Evolutionary conservation across 37 sponge, comb jelly and placozoan genomes (phyloP).

Genomic region (Halisarca cf. caerulea): DNA sequence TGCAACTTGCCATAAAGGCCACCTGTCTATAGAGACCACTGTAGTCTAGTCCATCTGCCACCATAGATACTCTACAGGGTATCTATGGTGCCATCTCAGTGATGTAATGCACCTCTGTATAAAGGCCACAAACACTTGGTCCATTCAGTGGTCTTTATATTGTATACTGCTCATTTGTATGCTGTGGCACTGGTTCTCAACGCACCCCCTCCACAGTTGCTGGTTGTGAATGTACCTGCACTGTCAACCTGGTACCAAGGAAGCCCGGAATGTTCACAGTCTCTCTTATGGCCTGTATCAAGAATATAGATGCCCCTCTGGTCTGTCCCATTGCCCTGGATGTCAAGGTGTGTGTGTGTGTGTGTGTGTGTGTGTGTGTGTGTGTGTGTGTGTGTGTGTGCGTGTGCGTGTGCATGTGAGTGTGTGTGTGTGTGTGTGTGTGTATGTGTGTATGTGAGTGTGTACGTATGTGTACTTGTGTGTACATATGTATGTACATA

Average conservation of each 20-base stretch:
- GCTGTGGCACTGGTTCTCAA: too few relatives aligned
- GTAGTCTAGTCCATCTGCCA: too few relatives aligned
- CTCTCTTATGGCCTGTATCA: not conserved
- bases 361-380: constrained; percentile 27
- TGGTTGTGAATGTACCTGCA: not conserved
- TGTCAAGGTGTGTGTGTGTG: constrained; percentile 13
- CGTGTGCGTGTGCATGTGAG: too few relatives aligned
- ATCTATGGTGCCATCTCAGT: too few relatives aligned
- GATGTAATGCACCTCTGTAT: too few relatives aligned
- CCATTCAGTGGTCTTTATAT: too few relatives aligned
- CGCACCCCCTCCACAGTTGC: not conserved
- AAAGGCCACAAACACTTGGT: too few relatives aligned
- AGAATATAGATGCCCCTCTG: not conserved
- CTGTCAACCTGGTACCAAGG: not conserved
- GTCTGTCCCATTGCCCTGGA: not conserved
- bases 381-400: not conserved
- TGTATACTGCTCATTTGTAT: too few relatives aligned
- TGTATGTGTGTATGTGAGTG: not conserved
- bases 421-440: too few relatives aligned
- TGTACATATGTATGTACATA: not conserved
- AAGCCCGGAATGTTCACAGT: not conserved
- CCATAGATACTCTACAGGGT: too few relatives aligned
- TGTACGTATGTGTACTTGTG: not conserved
- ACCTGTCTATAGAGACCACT: too few relatives aligned
- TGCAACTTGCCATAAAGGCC: too few relatives aligned